These are phyloP conservation scores for Melieria picta DNA, from an alignment of 2,888 invertebrate species.

Conservation along the genomic window DNA sequence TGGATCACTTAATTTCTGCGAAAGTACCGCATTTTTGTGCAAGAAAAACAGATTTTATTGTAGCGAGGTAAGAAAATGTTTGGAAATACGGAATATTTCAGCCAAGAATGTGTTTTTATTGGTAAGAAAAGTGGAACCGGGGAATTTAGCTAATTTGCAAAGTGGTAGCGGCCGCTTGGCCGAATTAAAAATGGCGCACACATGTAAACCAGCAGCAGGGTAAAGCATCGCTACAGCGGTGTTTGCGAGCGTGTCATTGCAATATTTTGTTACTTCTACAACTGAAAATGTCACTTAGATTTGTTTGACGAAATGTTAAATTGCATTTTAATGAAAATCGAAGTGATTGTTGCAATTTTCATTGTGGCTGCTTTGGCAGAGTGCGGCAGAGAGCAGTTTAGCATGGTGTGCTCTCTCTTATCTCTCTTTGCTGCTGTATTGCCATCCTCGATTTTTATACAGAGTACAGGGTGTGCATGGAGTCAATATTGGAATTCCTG, in stretches of 20 bases:
- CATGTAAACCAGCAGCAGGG: slow-evolving; percentile 22
- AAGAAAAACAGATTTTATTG: not conserved
- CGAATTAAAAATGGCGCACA: slow-evolving; percentile 49
- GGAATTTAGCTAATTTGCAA: slow-evolving; percentile 26
- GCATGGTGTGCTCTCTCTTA: too few species aligned
- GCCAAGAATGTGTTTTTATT: not conserved
- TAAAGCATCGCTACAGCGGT: not conserved
- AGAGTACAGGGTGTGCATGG: too few species aligned
- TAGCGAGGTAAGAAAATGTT: slow-evolving; percentile 6
- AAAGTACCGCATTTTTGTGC: not conserved
- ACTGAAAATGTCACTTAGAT: not conserved
- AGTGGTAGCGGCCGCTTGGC: slow-evolving; percentile 25
- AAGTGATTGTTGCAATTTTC: too few species aligned
- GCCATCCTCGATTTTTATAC: too few species aligned
- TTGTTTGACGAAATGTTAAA: not conserved
- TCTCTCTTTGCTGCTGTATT: too few species aligned
- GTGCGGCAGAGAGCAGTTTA: too few species aligned
- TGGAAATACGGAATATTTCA: too few species aligned
- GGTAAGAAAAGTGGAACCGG: not conserved
- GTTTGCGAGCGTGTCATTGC: slow-evolving; percentile 3
- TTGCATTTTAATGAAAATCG: not conserved
- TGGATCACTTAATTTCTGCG: slow-evolving; percentile 2
- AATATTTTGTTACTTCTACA: slow-evolving; percentile 1
- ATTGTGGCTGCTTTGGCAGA: too few species aligned
- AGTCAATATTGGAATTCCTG: too few species aligned